Evolutionary conservation across 1,140 invertebrate species (phyloP), one percentile per base, ranked within the genome.

Genomic region (Aphaenogaster rudis): DNA sequence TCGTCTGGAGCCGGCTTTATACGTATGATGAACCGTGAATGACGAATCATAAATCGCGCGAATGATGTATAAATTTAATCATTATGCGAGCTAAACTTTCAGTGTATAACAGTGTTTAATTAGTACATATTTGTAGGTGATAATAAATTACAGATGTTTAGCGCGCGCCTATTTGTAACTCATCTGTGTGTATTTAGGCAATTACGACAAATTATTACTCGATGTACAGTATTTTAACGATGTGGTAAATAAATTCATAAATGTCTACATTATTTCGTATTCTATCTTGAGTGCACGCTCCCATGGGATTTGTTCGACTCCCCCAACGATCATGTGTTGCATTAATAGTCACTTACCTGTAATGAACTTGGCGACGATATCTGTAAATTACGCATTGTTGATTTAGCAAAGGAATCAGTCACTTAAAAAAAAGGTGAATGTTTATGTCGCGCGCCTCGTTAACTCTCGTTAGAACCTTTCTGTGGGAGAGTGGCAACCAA

Each of bases 161-260:
- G 85, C 74, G 85, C 52, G 86, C 61, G 28, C 72, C 86, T 61
- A 74, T 28, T 88, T 81, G 54, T 45, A 80, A 91, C 92, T 91
- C 92, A 94, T 95, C 78, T 36, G 92, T 93, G 91, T 92, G 79
- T 90, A 93, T 92, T 92, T 88, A 93, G 90, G 90, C 92, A 93
- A 90, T 88, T 91, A 92, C 81, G 86, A 91, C 80, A 59, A 69
- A 91, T 71, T 64, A 78, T 80, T 28, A 89, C 78, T 84, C 45
- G 66, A 89, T 95, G 93, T 95, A 95, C 94, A 95, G 94, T 95
- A 95, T 95, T 95, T 93, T 94, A 93, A 88, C 87, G 48, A 91
- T 87, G 89, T 91, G 86, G 92, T 91, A 92, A 95, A 94, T 91
- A 91, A 93, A 93, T 94, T 95, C 93, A 90, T 94, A 74, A 76